Evolutionary conservation across 2,888 invertebrate genomes (phyloP), one percentile per base, ranked within the genome.

Genomic region (Schizotus pectinicornis): DNA sequence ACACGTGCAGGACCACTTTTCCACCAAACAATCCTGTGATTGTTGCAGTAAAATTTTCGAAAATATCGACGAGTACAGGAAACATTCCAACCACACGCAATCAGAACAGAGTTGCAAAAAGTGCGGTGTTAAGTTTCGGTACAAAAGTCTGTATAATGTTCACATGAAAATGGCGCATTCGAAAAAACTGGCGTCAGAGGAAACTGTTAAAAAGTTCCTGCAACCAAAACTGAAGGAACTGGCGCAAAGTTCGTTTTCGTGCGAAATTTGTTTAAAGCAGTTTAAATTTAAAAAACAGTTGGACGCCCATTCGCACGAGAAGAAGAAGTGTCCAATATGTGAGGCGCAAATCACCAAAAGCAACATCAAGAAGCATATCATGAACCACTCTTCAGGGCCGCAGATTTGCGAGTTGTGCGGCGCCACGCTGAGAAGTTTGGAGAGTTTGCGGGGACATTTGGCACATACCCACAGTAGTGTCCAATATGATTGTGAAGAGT

Each of bases 381-480:
- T 64, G 31, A 63, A 68, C 12, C 76, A 76, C 61, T 64, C 66
- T 11, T 68, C 70, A 47, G 57, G 67, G 1, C 74, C 72, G n/a
- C 68, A 69, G 35, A 65, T 71, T 14, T 77, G 76, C 59, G 72
- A 76, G 33, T 61, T 75, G n/a, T 77, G 77, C 58, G 74, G 75
- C 3, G 65, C 67, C 8, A 68, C 69, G 7, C 67, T 69, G 36
- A 74, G 73, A 53, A 77, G 75, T 63, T 65, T 67, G 8, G 74
- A 74, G 55, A 68, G 70, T 51, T 53, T 70, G 41, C 59, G 67
- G 30, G 67, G 67, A 6, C 70, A 70, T 48, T 56, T 70, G 11
- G 57, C 66, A 12, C 63, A 69, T 42, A 55, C 60, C 13, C 70
- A 70, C 51, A 56, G 61, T 38, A 46, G 55, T n/a, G 36, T 39